Evolutionary conservation across 2,888 invertebrate genomes (phyloP).

Genomic region (Drosophila neotestacea): DNA sequence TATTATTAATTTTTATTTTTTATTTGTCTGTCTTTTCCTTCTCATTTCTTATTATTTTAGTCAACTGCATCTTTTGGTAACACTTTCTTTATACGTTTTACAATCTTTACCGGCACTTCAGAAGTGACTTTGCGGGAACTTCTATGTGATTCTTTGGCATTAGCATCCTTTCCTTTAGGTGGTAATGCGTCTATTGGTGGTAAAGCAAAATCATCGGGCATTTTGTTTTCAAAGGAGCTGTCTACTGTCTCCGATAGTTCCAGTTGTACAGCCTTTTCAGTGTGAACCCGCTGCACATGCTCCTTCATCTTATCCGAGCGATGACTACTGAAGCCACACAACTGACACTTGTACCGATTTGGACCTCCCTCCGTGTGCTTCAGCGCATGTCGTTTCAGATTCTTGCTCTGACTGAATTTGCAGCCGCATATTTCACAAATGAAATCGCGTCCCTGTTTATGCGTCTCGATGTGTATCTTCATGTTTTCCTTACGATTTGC

Average conservation of each 20-base stretch:
- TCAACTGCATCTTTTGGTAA: constrained; percentile 48
- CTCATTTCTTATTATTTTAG: constrained; percentile 3
- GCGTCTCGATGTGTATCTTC: constrained; percentile 86
- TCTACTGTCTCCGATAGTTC: constrained; percentile 83
- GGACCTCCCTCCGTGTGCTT: constrained; percentile 79
- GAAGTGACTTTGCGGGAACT: constrained; percentile 2
- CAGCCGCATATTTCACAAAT: constrained; percentile 87
- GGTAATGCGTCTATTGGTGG: constrained; percentile 58
- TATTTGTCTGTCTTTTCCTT: neutral
- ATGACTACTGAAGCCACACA: constrained; percentile 86
- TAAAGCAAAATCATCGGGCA: constrained; percentile 77
- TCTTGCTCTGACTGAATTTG: constrained; percentile 87
- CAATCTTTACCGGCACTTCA: constrained; percentile 17
- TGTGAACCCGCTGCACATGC: constrained; percentile 85
- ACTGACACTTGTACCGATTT: constrained; percentile 84
- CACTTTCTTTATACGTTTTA: constrained; percentile 52
- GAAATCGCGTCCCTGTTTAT: constrained; percentile 86
- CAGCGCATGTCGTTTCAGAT: constrained; percentile 85
- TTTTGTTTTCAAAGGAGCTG: constrained; percentile 80
- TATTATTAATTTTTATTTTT: too few species aligned
- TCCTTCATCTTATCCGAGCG: constrained; percentile 87
- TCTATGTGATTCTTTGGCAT: constrained; percentile 5
- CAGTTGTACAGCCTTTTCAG: constrained; percentile 82
- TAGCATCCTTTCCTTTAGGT: constrained; percentile 4
- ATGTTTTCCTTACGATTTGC: constrained; percentile 87